Evolutionary conservation across 92 coral and sea anemone genomes (phyloP).

Genomic region (Porites cylindrica): DNA sequence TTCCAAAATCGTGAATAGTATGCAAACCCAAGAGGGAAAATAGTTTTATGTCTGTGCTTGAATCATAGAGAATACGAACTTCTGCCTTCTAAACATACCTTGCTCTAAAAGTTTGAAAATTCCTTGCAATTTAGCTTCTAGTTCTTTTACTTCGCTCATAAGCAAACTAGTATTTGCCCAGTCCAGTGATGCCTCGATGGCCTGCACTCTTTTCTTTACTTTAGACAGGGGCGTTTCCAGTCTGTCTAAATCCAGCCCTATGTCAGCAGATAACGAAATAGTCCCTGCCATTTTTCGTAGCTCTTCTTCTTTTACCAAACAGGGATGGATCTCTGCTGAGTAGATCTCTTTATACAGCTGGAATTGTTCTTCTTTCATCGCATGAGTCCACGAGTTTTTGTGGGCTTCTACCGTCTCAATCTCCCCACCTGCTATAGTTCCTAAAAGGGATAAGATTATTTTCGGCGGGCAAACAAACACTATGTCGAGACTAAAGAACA

Average conservation of each 20-base stretch:
- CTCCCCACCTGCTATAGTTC: not conserved
- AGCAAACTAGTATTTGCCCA: constrained; percentile 39
- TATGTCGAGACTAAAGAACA: not conserved
- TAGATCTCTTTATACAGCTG: constrained; percentile 45
- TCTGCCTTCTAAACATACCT: constrained; percentile 17
- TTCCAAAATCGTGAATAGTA: not conserved
- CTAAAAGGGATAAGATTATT: not conserved
- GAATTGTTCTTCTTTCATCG: constrained; percentile 31
- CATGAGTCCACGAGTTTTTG: constrained; percentile 9
- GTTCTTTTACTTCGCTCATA: not conserved
- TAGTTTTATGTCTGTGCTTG: no score
- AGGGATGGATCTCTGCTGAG: constrained; percentile 15
- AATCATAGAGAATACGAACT: not conserved
- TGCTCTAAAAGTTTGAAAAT: constrained; percentile 28
- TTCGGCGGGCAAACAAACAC: not conserved
- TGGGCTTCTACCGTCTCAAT: constrained; percentile 20
- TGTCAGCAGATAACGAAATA: constrained; percentile 2
- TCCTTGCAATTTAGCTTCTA: constrained; percentile 12
- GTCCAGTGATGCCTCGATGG: constrained; percentile 13
- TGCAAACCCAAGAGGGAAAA: not conserved
- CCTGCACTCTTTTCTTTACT: constrained; percentile 8
- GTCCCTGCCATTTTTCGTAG: constrained; percentile 6
- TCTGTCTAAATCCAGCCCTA: constrained; percentile 27
- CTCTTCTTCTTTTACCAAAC: constrained; percentile 12
- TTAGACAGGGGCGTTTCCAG: not conserved